Conservation (phyloP, 1,140 invertebrate genomes). For the Papilio dardanus region DNA sequence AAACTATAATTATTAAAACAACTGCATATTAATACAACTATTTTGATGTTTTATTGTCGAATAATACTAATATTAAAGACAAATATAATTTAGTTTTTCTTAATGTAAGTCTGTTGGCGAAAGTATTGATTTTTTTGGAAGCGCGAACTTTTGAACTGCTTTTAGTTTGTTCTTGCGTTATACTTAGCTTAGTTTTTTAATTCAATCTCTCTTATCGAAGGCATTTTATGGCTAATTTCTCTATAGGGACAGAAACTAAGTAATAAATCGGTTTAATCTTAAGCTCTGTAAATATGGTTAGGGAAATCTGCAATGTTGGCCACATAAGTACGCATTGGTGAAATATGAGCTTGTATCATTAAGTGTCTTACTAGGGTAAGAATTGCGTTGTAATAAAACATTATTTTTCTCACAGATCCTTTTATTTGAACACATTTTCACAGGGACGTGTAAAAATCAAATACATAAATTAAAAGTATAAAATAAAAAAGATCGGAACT, state of each 20-base stretch:
- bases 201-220: neutral
- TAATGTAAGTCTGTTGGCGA: constrained; percentile 28
- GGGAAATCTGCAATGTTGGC: no score
- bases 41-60: constrained; percentile 18
- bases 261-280: no score
- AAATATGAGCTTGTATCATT: no score
- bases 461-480: neutral
- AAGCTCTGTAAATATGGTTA: no score
- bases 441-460: neutral
- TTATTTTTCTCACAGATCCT: constrained; percentile 10
- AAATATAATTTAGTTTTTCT: constrained; percentile 30
- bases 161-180: neutral
- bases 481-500: neutral
- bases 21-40: constrained; percentile 24
- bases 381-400: constrained; percentile 1
- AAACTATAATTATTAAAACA: neutral
- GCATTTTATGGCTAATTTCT: no score
- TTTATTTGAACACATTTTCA: constrained; percentile 16
- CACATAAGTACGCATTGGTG: no score
- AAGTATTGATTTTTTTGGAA: constrained; percentile 25
- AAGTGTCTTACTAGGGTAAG: no score
- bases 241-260: no score
- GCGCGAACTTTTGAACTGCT: neutral
- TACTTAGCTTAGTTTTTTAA: neutral
- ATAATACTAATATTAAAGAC: neutral